Base-by-base conservation (phyloP, 1,140 invertebrate species). In the Bactericera cockerelli region DNA sequence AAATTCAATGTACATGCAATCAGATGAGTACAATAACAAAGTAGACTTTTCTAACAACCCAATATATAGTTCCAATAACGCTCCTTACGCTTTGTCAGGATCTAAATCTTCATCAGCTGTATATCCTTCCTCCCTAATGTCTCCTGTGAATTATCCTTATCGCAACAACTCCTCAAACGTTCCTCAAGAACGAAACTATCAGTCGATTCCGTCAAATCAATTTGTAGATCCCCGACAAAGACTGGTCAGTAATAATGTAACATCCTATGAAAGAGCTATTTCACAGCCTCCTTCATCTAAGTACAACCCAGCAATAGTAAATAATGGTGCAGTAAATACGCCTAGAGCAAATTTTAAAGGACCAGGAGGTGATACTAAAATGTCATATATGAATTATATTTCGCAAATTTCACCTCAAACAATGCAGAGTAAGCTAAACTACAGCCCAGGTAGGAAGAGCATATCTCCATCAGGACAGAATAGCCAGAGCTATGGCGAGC, bases 81-180 rank as follows among this genome's bases (percentile, higher is more conserved):
- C 42, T 6, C 42, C 42, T 4, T 49, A 49, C 42, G 22, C 42
- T 6, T 49, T 49, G 42, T 10, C 42, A 6, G 42, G 42, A 4
- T 49, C 42, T 4, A 49, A 49, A 49, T 49, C 42, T 49, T 49
- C 42, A 19, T 49, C 42, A 6, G 6, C 42, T 6, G 22, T 49
- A 10, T 49, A 49, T 49, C 42, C 42, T 19, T 49, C 42, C 6
- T 49, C 42, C 8, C 4, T 16, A 49, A 49, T 49, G n/a, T 49
- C 42, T n/a, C 42, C 42, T 10, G 42, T 49, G n/a, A 49, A n/a
- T 49, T 49, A 49, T 49, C 42, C 42, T 49, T 49, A 49, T 16
- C 4, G n/a, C 3, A 49, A 49, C 22, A 4, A 49, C 19, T 4
- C n/a, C 19, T 19, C n/a, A 49, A 49, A 49, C 19, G 28, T 31